A percentile compares a stretch with the other conserved stretches of the same genome.
phyloP scores from a whole-genome alignment of 2,888 invertebrate species.

The Trissonchulus latispiculum region DNA sequence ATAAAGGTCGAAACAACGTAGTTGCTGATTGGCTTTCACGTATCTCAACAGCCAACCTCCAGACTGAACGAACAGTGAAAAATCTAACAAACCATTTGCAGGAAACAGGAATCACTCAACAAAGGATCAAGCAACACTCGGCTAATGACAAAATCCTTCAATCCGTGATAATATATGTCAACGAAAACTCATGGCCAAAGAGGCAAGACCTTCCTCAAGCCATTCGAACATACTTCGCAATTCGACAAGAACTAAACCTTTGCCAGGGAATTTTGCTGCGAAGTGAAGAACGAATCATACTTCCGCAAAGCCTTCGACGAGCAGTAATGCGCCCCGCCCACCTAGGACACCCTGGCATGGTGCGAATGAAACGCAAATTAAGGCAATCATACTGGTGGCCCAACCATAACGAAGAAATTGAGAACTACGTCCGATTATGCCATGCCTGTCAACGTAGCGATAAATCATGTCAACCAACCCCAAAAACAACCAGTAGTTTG shows the following conservation, averaged over 20 bases:
- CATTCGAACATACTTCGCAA: neutral
- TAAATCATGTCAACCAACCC: no score
- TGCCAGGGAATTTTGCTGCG: neutral
- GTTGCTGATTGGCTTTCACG: neutral
- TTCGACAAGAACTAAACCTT: neutral
- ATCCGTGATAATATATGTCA: neutral
- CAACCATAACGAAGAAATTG: no score
- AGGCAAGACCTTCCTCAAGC: neutral
- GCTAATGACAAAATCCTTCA: neutral
- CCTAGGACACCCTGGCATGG: neutral
- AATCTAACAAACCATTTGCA: neutral
- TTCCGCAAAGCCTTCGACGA: neutral
- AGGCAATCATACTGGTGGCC: no score
- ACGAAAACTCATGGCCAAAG: neutral
- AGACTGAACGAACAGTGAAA: neutral
- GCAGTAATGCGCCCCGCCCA: neutral
- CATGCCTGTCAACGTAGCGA: no score
- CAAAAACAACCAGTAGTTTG: no score
- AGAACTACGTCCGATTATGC: no score
- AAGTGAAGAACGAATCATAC: neutral
- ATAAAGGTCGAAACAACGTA: neutral
- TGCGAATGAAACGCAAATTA: no score
- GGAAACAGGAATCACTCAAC: neutral
- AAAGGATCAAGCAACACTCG: neutral
- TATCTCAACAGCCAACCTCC: neutral